These are phyloP conservation scores for Lepidocyrtinus sp. DNA, from an alignment of 2,888 invertebrate species.

Conservation along the genomic window DNA sequence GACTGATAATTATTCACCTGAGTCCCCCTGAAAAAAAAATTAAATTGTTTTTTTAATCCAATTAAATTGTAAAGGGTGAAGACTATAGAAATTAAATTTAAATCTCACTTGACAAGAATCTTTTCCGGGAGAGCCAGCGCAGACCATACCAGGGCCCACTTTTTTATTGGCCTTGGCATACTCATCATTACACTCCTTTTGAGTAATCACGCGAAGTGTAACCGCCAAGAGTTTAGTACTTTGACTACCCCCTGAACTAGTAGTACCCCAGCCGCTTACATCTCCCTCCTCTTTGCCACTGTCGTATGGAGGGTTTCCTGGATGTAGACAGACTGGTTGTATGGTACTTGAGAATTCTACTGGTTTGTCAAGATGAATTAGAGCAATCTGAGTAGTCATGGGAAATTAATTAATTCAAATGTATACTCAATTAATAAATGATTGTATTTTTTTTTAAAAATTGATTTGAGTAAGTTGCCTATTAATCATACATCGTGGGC, in stretches of 20 bases:
- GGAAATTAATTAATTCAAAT: too few species aligned
- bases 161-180: constrained; percentile 55
- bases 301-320: constrained; percentile 54
- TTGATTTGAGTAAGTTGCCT: too few species aligned
- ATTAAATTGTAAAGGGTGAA: too few species aligned
- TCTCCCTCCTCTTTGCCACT: constrained; percentile 53
- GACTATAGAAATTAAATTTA: too few species aligned
- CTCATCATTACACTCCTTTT: constrained; percentile 43
- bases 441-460: too few species aligned
- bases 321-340: constrained; percentile 65
- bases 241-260: constrained; percentile 54
- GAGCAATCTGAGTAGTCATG: too few species aligned
- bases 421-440: too few species aligned
- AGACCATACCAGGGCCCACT: constrained; percentile 77
- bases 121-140: constrained; percentile 43
- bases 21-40: constrained; percentile 19
- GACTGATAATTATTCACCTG: not conserved
- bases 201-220: constrained; percentile 51
- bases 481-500: constrained; percentile 86
- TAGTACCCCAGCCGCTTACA: constrained; percentile 61
- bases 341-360: constrained; percentile 52
- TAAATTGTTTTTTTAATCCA: too few species aligned
- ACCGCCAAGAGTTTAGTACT: constrained; percentile 56
- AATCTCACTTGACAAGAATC: constrained; percentile 40
- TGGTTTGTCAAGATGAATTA: constrained; percentile 76